phyloP scores from a whole-genome alignment of 2,113 vertebrate species.

The Larimichthys crocea region DNA sequence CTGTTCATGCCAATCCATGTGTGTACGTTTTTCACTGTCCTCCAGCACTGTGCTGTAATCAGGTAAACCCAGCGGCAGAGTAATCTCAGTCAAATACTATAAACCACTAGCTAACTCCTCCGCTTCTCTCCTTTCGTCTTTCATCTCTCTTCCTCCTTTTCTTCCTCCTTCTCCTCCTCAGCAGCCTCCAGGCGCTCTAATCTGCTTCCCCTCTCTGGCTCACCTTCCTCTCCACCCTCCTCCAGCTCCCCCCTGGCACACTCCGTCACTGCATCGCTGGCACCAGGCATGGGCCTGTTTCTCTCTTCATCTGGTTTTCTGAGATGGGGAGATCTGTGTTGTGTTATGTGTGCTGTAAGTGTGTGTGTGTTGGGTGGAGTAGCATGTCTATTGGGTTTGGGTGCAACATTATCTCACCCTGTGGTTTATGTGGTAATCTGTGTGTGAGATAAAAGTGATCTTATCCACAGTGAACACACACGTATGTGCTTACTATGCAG shows the following conservation, averaged over 20 bases:
- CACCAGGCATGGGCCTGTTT: constrained; percentile 22
- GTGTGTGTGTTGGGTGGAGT: background rate
- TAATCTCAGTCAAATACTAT: constrained; percentile 60
- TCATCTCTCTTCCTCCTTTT: constrained; percentile 53
- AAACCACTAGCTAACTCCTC: constrained; percentile 54
- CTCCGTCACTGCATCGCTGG: constrained; percentile 20
- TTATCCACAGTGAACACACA: constrained; percentile 7
- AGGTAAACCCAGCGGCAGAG: constrained; percentile 55
- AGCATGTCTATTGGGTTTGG: constrained; percentile 25
- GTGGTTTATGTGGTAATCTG: constrained; percentile 5
- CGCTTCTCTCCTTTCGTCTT: constrained; percentile 31
- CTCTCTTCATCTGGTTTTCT: constrained; percentile 18
- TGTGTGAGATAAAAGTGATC: background rate
- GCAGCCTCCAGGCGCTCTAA: constrained; percentile 60
- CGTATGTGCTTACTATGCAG: background rate
- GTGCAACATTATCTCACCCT: constrained; percentile 30
- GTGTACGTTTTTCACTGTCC: constrained; percentile 46
- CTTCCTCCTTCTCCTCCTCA: constrained; percentile 52
- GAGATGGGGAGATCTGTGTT: constrained; percentile 12
- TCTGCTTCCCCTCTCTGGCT: constrained; percentile 55
- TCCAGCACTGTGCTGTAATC: constrained; percentile 65
- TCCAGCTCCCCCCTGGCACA: constrained; percentile 56
- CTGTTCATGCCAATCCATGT: background rate
- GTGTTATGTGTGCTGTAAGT: constrained; percentile 10
- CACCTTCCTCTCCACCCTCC: constrained; percentile 46